Evolutionary conservation across 2,113 vertebrate genomes (phyloP).

Genomic region (Ictalurus punctatus): DNA sequence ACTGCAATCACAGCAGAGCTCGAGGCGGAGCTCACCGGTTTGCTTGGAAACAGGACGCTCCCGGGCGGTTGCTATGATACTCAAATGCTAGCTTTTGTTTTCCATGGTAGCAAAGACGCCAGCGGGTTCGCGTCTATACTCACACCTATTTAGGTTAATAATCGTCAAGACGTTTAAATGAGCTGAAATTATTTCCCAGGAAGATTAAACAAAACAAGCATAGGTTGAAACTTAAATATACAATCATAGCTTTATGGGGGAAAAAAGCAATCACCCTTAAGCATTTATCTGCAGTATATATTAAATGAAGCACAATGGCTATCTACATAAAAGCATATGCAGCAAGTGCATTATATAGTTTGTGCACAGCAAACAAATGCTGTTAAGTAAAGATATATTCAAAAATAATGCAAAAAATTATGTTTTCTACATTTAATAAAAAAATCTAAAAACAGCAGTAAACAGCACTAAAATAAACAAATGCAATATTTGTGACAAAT

Average conservation of each 20-base stretch:
- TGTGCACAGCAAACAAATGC: neutral
- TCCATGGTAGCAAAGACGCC: constrained; percentile 56
- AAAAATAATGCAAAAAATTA: neutral
- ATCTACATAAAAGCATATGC: neutral
- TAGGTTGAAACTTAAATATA: neutral
- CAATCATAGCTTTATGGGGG: neutral
- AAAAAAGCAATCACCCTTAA: neutral
- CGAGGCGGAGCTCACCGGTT: constrained; percentile 47
- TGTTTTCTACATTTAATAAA: neutral
- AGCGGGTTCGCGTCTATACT: neutral
- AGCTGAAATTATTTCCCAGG: neutral
- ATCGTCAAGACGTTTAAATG: neutral
- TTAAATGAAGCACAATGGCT: neutral
- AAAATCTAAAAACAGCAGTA: neutral
- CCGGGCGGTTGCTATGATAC: constrained; percentile 61
- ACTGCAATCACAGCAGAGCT: constrained; percentile 34
- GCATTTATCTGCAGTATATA: neutral
- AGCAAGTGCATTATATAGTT: neutral
- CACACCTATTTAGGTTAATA: constrained; percentile 19
- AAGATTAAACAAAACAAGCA: neutral
- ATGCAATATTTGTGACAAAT: neutral
- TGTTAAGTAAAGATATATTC: neutral
- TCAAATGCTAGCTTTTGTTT: constrained; percentile 62
- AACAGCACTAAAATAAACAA: neutral
- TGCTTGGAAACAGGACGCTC: constrained; percentile 60